phyloP scores from a whole-genome alignment of 2,113 vertebrate species.

The Carlito syrichta region DNA sequence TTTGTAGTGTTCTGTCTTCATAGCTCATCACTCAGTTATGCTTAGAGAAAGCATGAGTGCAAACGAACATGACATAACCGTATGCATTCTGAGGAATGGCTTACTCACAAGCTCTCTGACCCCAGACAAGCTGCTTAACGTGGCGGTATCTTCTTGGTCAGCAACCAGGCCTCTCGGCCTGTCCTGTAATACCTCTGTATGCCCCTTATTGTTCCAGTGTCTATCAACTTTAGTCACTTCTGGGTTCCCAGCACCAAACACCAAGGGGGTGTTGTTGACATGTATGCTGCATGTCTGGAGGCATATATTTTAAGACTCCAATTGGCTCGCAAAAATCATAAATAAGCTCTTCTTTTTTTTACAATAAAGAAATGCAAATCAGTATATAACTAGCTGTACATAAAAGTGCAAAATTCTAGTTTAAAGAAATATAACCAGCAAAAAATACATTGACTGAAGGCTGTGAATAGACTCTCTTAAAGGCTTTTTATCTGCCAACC shows the following conservation, averaged over 20 bases:
- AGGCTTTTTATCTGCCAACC: not conserved
- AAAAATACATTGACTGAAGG: not conserved
- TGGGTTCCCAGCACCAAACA: not conserved
- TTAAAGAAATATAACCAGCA: not conserved
- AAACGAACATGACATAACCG: not conserved
- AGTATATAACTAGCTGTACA: not conserved
- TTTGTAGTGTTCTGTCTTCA: not conserved
- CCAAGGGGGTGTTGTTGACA: not conserved
- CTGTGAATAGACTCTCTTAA: not conserved
- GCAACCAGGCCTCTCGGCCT: not conserved
- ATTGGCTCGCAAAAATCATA: constrained; percentile 3
- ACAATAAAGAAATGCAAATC: constrained; percentile 1
- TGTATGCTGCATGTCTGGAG: not conserved
- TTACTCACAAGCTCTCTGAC: not conserved
- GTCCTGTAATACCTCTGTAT: not conserved
- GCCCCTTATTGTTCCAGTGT: not conserved
- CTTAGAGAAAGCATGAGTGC: not conserved
- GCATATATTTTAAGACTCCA: not conserved
- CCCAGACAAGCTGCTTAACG: not conserved
- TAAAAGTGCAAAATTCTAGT: not conserved
- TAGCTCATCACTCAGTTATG: not conserved
- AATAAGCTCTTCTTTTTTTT: not conserved
- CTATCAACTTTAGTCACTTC: not conserved
- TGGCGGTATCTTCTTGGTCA: not conserved
- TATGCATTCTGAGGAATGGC: not conserved